Evolutionary conservation across 2,888 invertebrate species (phyloP).

Genomic region (Bimastos eiseni): DNA sequence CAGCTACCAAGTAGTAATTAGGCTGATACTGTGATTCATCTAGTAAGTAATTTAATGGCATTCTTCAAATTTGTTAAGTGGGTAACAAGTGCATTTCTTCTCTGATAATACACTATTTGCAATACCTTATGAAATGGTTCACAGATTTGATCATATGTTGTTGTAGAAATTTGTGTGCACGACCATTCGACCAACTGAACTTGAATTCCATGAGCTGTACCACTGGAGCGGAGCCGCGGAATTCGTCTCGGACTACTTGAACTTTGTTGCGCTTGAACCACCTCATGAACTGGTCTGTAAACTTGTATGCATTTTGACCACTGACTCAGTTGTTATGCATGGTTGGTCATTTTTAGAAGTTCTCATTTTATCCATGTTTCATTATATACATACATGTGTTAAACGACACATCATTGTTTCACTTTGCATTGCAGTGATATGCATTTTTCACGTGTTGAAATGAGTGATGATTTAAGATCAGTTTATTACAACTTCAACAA

Average conservation of each 20-base stretch:
- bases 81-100: too few relatives aligned
- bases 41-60: too few relatives aligned
- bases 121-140: neutral
- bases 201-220: constrained; percentile 73
- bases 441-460: neutral
- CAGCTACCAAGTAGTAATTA: too few relatives aligned
- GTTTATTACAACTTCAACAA: neutral
- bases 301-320: neutral
- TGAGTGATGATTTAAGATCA: neutral
- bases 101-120: neutral
- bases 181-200: constrained; percentile 76
- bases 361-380: too few relatives aligned
- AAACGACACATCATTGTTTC: neutral
- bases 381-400: too few relatives aligned
- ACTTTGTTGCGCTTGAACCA: constrained; percentile 72
- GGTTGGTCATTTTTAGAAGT: neutral
- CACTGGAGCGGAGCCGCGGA: constrained; percentile 74
- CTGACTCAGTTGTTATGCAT: neutral
- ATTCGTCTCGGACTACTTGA: constrained; percentile 78
- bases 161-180: constrained; percentile 85
- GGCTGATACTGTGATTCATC: too few relatives aligned
- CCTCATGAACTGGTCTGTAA: constrained; percentile 59
- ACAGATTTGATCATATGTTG: neutral
- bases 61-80: too few relatives aligned
- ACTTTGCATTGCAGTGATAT: neutral